Evolutionary conservation across 2,797 vertebrate genomes (phyloP), one percentile per base, ranked within the genome.

Genomic region (Typhlichthys eigenmanni): DNA sequence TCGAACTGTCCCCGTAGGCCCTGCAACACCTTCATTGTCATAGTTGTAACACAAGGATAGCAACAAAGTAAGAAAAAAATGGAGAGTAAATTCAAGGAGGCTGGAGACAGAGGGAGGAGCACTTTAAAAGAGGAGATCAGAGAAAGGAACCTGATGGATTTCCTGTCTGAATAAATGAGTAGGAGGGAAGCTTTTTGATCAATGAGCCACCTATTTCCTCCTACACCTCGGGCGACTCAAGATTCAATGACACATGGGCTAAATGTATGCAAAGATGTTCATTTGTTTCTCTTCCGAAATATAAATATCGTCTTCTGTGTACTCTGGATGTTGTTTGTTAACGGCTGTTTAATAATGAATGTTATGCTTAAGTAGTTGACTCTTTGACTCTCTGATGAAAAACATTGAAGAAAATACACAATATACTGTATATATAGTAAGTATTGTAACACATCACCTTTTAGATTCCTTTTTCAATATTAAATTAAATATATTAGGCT

Each of bases 151-250:
- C 69, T 87, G 85, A 92, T 92, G 81, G 90, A 92, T 92, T 92
- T 91, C 78, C 87, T 89, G 88, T 87, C 90, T 71, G 78, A 85
- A 87, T 89, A 88, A 91, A 85, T 81, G 83, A 90, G 81, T 75
- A 90, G 83, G 81, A 82, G 83, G 84, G 86, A 87, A 81, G 89
- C 83, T 81, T 83, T 82, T 87, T 88, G 90, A 92, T 92, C 89
- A 89, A 91, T 92, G 85, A 78, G 81, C 84, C 75, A 9, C 8
- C 38, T 43, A 9, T 43, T 43, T 29, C 74, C 75, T 58, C 73
- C 64, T 17, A 47, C 66, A 59, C 75, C 73, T 74, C 9, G n/a
- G 47, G 73, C 68, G 74, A 58, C 78, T 68, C 38, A 74, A 77
- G 75, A 72, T 78, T 74, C 76, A 72, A 74, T 71, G 34, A 50